Evolutionary conservation across 1,140 invertebrate species (phyloP), one percentile per base, ranked within the genome.

Genomic region (Aphaenogaster ashmeadi): DNA sequence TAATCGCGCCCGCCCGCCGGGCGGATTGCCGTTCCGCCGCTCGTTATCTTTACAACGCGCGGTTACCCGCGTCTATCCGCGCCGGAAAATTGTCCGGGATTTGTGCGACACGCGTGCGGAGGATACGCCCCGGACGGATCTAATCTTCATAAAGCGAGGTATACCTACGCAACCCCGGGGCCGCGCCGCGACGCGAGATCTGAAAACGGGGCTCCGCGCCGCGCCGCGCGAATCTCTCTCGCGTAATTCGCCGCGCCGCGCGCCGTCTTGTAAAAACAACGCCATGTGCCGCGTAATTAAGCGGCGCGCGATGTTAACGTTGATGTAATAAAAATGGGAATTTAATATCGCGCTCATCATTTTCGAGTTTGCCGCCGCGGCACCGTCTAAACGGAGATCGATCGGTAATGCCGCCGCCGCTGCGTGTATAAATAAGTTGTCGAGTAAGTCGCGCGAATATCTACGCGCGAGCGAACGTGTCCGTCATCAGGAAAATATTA

Each of bases 271-370:
- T 84, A 74, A 84, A 84, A 84, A 81, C 79, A 74, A 50, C 80
- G 33, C 80, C 69, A 47, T 33, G 50, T 58, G 69, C 58, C 77
- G 74, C 67, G 87, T 64, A 80, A 84, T 89, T 87, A 89, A 87
- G 81, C 72, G 67, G 50, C 54, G 64, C 67, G 50, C 56, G n/a
- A 36, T 84, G 80, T 88, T 74, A 80, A 88, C 88, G 72, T 78
- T 88, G 78, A 52, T 88, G 69, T 84, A 84, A 84, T 84, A 84
- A 84, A 74, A 84, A 84, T 84, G 80, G 13, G 80, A 84, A 84
- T 84, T 74, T 84, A 84, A 84, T 84, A 74, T 84, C 80, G n/a
- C 69, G 69, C 69, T 84, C 69, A 84, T 84, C 69, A 84, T 84
- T 84, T 47, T 84, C 80, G 80, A 84, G 69, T 84, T 84, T 84